Evolutionary conservation across 2,113 vertebrate species (phyloP), one percentile per base, ranked within the genome.

Genomic region (Tetrao urogallus): DNA sequence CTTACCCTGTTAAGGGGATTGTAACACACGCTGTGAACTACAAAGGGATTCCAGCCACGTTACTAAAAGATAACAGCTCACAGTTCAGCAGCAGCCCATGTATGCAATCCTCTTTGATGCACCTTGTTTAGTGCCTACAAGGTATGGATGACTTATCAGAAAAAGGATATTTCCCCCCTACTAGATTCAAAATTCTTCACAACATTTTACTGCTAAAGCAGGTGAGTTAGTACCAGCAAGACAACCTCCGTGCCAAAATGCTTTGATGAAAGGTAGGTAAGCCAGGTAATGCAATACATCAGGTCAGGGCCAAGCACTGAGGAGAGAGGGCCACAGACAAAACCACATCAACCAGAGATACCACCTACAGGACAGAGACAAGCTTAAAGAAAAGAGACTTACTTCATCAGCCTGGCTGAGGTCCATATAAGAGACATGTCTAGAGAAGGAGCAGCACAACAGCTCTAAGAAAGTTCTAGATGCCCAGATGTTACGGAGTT

Each of bases 401-500:
- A 61, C 27, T 38, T 3, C 11, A 12, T 10, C 22, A 8, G 10
- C 19, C 63, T 24, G 10, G 8, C n/a, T 60, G 13, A 27, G 6
- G 27, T 30, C 42, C 12, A 14, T 45, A 17, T 24, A 63, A 24
- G 11, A 82, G 32, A 45, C 12, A 11, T 1, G 2, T 5, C 17
- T 52, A 3, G 12, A 63, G 13, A 47, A 72, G 2, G 2, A 2
- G 2, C 8, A 9, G 1, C 22, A 20, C 32, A 52, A 16, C 14
- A 36, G 14, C 52, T 57, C 54, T 57, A 10, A 13, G 10, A 69
- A 67, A 0, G 14, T 10, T 57, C 54, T 18, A 13, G 4, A 2
- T 14, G 5, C 24, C 8, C 20, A 38, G 38, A 10, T 38, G 38
- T 38, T 10, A 38, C 38, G 38, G 38, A 38, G 38, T 38, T 38